Percentiles rank a stretch among this genome's conserved stretches.
phyloP scores from a whole-genome alignment of 2,113 vertebrate species.

The Brachypodius melanocephalos region DNA sequence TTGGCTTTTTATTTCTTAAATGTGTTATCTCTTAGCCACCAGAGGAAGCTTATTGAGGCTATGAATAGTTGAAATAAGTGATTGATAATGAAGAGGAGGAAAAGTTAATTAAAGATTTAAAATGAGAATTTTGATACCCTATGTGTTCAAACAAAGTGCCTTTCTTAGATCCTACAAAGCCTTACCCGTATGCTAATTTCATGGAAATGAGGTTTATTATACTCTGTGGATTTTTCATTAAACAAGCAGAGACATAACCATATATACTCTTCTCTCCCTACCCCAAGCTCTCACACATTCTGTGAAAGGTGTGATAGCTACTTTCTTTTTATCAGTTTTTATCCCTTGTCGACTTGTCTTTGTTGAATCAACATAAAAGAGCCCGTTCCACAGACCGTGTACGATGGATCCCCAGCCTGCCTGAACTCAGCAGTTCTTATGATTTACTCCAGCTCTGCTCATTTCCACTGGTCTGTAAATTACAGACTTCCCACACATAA shows the following conservation, averaged over 20 bases:
- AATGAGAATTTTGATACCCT: slow-evolving; percentile 59
- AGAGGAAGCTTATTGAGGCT: slow-evolving; percentile 41
- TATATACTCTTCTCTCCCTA: neutral
- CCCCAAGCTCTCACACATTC: slow-evolving; percentile 22
- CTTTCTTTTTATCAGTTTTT: slow-evolving; percentile 29
- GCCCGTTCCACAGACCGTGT: neutral
- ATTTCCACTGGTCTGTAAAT: neutral
- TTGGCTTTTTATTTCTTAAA: slow-evolving; percentile 35
- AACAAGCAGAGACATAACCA: slow-evolving; percentile 23
- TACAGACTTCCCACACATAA: neutral
- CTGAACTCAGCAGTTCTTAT: neutral
- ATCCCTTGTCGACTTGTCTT: slow-evolving; percentile 22
- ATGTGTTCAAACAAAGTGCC: slow-evolving; percentile 59
- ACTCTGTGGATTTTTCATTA: slow-evolving; percentile 44
- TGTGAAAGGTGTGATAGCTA: slow-evolving; percentile 57
- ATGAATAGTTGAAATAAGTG: slow-evolving; percentile 43
- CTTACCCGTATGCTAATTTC: slow-evolving; percentile 46
- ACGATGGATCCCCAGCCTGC: neutral
- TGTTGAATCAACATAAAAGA: slow-evolving; percentile 17
- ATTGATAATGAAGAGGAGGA: slow-evolving; percentile 48
- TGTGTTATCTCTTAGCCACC: slow-evolving; percentile 57
- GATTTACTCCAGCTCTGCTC: neutral
- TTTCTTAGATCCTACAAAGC: slow-evolving; percentile 59
- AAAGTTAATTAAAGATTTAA: slow-evolving; percentile 70
- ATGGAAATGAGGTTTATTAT: slow-evolving; percentile 64